A percentile compares a stretch with the other conserved stretches of the same genome.
phyloP scores from a whole-genome alignment of 1,140 invertebrate species.

The Ceratina japonica region DNA sequence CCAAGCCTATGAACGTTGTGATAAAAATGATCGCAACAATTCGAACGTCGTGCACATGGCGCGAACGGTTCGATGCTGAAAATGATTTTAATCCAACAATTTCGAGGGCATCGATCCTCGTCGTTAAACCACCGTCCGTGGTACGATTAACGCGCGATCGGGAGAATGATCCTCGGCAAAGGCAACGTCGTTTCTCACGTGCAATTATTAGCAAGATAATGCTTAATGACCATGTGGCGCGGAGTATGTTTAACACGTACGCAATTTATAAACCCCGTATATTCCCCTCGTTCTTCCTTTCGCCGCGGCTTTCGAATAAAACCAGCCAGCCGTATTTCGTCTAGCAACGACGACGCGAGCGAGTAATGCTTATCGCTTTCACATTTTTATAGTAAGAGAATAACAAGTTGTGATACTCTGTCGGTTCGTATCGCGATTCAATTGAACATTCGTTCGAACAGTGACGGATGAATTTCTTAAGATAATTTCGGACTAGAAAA shows the following conservation, averaged over 20 bases:
- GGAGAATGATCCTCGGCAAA: conserved; percentile 38
- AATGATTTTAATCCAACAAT: neutral
- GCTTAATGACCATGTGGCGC: conserved; percentile 35
- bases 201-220: conserved; percentile 43
- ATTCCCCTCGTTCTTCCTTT: neutral
- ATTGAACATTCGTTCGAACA: too few species aligned
- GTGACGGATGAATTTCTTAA: too few species aligned
- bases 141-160: conserved; percentile 42
- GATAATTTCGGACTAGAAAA: too few species aligned
- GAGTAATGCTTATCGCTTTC: neutral
- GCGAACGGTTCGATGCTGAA: neutral
- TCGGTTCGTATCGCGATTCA: too few species aligned
- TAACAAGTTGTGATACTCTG: too few species aligned
- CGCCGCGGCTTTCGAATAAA: too few species aligned
- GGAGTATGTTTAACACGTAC: conserved; percentile 28
- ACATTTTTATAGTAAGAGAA: neutral
- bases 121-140: neutral
- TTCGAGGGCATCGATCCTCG: too few species aligned
- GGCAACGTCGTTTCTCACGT: conserved; percentile 37
- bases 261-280: conserved; percentile 16
- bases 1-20: too few species aligned
- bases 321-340: too few species aligned
- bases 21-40: too few species aligned
- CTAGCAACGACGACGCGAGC: neutral
- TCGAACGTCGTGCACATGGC: too few species aligned